phyloP scores from a whole-genome alignment of 2,888 invertebrate genomes.

The Scotopteryx bipunctaria region DNA sequence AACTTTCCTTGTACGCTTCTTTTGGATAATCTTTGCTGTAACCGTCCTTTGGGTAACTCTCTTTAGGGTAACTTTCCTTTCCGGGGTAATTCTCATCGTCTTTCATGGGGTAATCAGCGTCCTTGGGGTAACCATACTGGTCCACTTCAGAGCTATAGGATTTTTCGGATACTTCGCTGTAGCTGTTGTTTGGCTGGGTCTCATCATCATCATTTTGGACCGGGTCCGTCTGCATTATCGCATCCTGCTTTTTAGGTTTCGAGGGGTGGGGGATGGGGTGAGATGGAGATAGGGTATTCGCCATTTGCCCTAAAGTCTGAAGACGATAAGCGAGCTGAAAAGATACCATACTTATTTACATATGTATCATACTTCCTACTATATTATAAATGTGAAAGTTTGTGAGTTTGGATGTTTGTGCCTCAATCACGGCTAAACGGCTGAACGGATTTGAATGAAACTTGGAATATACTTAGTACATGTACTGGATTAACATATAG shows the following conservation, averaged over 20 bases:
- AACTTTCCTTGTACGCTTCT: slow-evolving; percentile 10
- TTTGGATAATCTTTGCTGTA: slow-evolving; percentile 28
- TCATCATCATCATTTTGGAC: slow-evolving; percentile 65
- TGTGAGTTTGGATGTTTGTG: no score
- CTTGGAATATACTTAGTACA: no score
- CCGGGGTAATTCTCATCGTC: slow-evolving; percentile 12
- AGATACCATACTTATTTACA: no score
- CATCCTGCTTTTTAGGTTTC: slow-evolving; percentile 74
- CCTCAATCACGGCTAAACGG: no score
- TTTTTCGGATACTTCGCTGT: slow-evolving; percentile 53
- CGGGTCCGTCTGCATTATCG: slow-evolving; percentile 77
- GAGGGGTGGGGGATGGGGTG: slow-evolving; percentile 16
- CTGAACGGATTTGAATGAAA: no score
- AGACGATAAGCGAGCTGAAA: slow-evolving; percentile 66
- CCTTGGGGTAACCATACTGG: slow-evolving; percentile 29
- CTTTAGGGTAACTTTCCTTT: slow-evolving; percentile 1
- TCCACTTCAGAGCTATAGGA: slow-evolving; percentile 37
- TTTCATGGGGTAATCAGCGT: slow-evolving; percentile 16
- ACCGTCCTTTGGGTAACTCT: slow-evolving; percentile 3
- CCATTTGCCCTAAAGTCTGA: slow-evolving; percentile 55
- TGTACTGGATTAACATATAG: no score
- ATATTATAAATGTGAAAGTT: no score
- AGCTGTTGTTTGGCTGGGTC: slow-evolving; percentile 57
- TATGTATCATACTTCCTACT: no score
- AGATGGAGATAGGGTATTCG: slow-evolving; percentile 49